Evolutionary conservation across 2,797 vertebrate species (phyloP), one percentile per base, ranked within the genome.

Genomic region (Micromesistius poutassou): DNA sequence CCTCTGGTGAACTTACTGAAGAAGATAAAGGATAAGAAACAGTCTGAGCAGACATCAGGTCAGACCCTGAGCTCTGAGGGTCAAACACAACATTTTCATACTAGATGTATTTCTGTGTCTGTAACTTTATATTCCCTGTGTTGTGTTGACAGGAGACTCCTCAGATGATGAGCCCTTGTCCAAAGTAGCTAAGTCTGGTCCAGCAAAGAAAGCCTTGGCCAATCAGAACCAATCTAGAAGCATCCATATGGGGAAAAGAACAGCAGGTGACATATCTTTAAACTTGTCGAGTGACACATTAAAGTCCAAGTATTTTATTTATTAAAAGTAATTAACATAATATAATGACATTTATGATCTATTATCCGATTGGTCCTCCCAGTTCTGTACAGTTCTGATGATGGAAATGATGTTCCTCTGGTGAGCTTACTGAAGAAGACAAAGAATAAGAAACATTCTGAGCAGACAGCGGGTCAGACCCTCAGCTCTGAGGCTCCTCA

Each of bases 341-440:
- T 38, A 10, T 38, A 2, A 38, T 38, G 0, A 12, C 0, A 36
- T 25, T 25, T 4, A 16, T 62, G 1, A 38, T 38, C 36, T 38
- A 8, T 38, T 38, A 38, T 7, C 36, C 55, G 22, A n/a, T 62
- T 2, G n/a, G n/a, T 30, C 30, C 35, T 42, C 22, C 38, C 30
- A 31, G 70, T 22, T n/a, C 8, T n/a, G 28, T 50, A 42, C 25
- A 78, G 46, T 36, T 74, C 50, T 73, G 76, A 78, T 30, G 50
- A n/a, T n/a, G n/a, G n/a, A n/a, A n/a, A 77, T n/a, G 76, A 77
- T 62, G 42, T 40, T 12, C 77, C 77, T 66, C 30, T 74, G 50
- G 25, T 25, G 19, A 42, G 40, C 35, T 33, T 72, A 3, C 31
- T 74, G 25, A 68, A 36, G 71, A 13, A 22, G 46, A 1, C 46